Evolutionary conservation across 2,888 invertebrate species (phyloP).

Genomic region (Herminia tarsipennalis): DNA sequence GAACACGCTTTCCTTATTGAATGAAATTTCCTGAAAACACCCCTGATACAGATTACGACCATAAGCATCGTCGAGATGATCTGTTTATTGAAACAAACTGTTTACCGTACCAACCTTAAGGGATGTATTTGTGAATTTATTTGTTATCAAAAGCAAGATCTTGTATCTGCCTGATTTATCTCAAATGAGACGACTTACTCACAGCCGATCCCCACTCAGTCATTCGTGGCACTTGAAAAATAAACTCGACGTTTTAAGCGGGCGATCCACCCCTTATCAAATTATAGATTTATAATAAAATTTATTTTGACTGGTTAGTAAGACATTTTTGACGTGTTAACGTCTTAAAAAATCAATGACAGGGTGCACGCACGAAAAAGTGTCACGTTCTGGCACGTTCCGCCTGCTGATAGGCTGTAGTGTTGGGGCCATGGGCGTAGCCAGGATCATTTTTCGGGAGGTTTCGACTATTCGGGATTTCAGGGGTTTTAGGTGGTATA

Average conservation of each 20-base stretch:
- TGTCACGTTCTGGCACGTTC: no score
- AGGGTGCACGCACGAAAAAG: no score
- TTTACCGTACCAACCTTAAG: slow-evolving; percentile 39
- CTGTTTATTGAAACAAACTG: slow-evolving; percentile 52
- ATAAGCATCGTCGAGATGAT: slow-evolving; percentile 45
- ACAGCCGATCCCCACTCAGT: slow-evolving; percentile 47
- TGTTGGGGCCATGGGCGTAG: no score
- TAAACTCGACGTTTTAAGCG: slow-evolving; percentile 61
- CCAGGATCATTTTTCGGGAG: no score
- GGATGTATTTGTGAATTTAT: slow-evolving; percentile 51
- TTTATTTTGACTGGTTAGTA: slow-evolving; percentile 45
- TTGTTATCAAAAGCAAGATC: slow-evolving; percentile 43
- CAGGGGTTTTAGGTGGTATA: no score
- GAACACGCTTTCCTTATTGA: slow-evolving; percentile 36
- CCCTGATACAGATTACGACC: slow-evolving; percentile 40
- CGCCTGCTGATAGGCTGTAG: no score
- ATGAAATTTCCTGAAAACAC: slow-evolving; percentile 40
- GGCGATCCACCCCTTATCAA: slow-evolving; percentile 52
- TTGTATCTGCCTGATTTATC: slow-evolving; percentile 55
- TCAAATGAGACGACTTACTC: slow-evolving; percentile 48
- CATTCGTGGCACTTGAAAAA: slow-evolving; percentile 54
- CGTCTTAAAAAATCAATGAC: no score
- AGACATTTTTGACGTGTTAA: slow-evolving; percentile 4
- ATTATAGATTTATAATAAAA: slow-evolving; percentile 59
- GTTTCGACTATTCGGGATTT: no score